phyloP scores from a whole-genome alignment of 2,797 vertebrate genomes.

The Argentina silus region DNA sequence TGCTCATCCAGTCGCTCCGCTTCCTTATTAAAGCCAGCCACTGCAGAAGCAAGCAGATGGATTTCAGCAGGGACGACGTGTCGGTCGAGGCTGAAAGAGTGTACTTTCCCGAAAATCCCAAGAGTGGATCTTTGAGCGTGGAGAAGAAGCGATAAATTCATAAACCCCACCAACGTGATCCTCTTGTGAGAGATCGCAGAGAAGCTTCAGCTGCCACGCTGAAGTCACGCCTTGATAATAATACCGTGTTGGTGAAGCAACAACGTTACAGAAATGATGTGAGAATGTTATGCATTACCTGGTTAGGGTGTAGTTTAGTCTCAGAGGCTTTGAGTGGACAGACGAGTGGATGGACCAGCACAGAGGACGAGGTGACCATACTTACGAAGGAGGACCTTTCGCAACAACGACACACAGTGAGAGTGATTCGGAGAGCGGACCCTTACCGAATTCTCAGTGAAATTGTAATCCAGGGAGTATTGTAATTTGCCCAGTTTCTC shows the following conservation, averaged over 20 bases:
- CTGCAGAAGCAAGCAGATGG: constrained; percentile 62
- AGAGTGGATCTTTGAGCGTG: constrained; percentile 33
- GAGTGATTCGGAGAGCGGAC: constrained; percentile 43
- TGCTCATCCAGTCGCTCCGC: constrained; percentile 41
- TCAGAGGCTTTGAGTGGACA: constrained; percentile 23
- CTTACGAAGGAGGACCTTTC: constrained; percentile 68
- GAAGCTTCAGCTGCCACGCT: constrained; percentile 30
- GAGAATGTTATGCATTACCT: constrained; percentile 54
- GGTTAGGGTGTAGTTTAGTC: constrained; percentile 17
- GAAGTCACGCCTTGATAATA: neutral
- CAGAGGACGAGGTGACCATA: constrained; percentile 56
- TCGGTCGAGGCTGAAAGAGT: constrained; percentile 45
- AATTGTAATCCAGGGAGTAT: constrained; percentile 99
- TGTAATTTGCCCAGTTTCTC: constrained; percentile 99
- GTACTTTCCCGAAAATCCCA: constrained; percentile 47
- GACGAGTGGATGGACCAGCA: constrained; percentile 33
- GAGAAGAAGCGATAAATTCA: constrained; percentile 19
- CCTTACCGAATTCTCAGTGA: constrained; percentile 96
- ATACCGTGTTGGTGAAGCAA: constrained; percentile 3
- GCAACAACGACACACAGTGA: constrained; percentile 59
- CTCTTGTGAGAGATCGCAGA: constrained; percentile 28
- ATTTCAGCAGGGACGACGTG: constrained; percentile 60
- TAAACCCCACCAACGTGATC: constrained; percentile 37
- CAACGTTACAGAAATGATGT: too few species aligned
- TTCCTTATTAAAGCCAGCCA: constrained; percentile 62